These are phyloP conservation scores for Pelecanoides urinatrix DNA, from an alignment of 2,113 vertebrate genomes.

Conservation along the genomic window DNA sequence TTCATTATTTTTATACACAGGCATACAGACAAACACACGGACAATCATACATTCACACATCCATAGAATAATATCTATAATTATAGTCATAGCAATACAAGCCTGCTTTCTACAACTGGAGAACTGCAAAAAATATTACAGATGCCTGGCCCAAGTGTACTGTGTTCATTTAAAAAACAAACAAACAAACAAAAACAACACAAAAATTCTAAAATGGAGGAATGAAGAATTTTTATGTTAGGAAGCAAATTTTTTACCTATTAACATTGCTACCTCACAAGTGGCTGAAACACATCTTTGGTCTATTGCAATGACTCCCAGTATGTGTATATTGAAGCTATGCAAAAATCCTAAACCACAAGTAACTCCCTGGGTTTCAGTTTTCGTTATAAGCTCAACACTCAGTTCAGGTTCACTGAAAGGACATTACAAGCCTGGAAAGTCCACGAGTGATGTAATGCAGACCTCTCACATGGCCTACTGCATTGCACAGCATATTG, in stretches of 20 bases:
- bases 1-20: background rate
- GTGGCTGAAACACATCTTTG: slow-evolving; percentile 12
- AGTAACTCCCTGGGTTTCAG: slow-evolving; percentile 44
- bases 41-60: background rate
- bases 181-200: background rate
- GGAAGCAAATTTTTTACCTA: slow-evolving; percentile 16
- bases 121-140: background rate
- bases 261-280: slow-evolving; percentile 25
- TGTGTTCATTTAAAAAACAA: background rate
- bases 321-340: background rate
- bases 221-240: background rate
- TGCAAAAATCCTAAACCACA: slow-evolving; percentile 46
- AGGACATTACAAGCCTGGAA: slow-evolving; percentile 54
- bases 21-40: background rate
- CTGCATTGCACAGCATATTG: background rate
- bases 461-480: background rate
- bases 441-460: slow-evolving; percentile 5
- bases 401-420: slow-evolving; percentile 53
- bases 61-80: background rate
- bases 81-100: background rate
- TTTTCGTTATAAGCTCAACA: slow-evolving; percentile 32
- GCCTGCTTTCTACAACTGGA: background rate
- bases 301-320: slow-evolving; percentile 1
- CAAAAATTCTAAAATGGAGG: background rate
- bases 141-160: background rate